Conservation (phyloP, 2,113 vertebrate genomes). For the Hydropotes inermis region DNA sequence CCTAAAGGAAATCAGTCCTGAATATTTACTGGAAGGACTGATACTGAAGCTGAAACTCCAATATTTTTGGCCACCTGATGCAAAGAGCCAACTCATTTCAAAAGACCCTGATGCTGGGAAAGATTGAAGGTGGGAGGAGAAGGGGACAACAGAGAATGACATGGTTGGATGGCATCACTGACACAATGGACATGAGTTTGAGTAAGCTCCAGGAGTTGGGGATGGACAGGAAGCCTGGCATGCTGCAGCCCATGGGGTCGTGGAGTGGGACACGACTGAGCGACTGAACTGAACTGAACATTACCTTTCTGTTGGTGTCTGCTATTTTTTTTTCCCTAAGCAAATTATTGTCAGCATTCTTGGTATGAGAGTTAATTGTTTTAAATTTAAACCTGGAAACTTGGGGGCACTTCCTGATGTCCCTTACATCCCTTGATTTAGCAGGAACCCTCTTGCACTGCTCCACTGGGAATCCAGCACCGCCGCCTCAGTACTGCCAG, state of each 20-base stretch:
- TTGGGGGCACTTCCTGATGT: not conserved
- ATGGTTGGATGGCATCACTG: not conserved
- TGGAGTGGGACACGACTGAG: fast-evolving
- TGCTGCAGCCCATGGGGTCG: not conserved
- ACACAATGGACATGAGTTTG: fast-evolving
- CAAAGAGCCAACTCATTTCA: not conserved
- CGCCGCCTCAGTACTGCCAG: no score
- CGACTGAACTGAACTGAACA: not conserved
- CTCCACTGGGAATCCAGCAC: not conserved
- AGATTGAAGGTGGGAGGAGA: not conserved
- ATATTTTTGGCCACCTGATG: not conserved
- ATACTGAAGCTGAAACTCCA: not conserved
- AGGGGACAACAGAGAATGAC: not conserved
- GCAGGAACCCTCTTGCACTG: not conserved
- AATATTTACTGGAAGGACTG: not conserved
- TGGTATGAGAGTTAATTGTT: not conserved
- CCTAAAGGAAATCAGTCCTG: not conserved
- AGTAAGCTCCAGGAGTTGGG: not conserved
- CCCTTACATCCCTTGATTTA: not conserved
- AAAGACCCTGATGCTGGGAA: not conserved
- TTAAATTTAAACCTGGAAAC: not conserved
- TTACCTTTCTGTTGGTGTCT: not conserved
- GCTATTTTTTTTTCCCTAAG: not conserved
- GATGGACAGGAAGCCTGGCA: not conserved
- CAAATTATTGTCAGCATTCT: not conserved